Evolutionary conservation across 1,140 invertebrate genomes (phyloP), one percentile per base, ranked within the genome.

Genomic region (Kradibia gibbosae): DNA sequence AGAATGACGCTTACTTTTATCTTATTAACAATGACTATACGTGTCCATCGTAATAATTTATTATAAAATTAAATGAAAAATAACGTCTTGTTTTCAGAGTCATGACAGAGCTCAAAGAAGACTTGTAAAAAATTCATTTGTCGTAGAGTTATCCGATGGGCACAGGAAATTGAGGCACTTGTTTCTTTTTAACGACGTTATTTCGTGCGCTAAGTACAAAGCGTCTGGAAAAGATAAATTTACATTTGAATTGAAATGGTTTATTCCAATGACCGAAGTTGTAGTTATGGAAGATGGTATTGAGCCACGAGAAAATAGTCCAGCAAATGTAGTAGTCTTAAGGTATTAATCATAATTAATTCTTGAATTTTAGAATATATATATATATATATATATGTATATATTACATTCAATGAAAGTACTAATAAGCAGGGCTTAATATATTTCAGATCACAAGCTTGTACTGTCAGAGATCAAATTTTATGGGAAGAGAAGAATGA

Each of bases 181-280:
- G 78, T 98, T 99, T 91, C 93, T 99, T 36, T 98, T 98, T 89
- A 98, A 97, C 88, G 97, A 99, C 90, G 96, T 98, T 79, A 95
- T 99, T 83, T 96, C 98, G 31, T 98, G 97, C 92, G 97, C 98
- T 72, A 99, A 98, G 92, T 97, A 97, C 87, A 98, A 97, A 93
- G 95, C 95, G 1, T 94, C 95, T 45, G 95, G 95, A 0, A 92
- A 95, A 45, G 96, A 97, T 88, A 97, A 97, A 89, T 97, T 96
- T 86, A 96, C 96, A 1, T 98, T 97, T 89, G 97, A 98, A 90
- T 91, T 98, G 62, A 98, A 98, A 88, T 98, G 97, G 97, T 95
- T 96, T 89, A 96, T 98, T 83, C 95, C 96, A 1, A 92, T 98
- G 15, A 93, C 94, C 81, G 96, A 98, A 82, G 94, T 95, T 4